These are phyloP conservation scores for Cepaea hortensis DNA, from an alignment of 2,888 invertebrate species.

Conservation along the genomic window DNA sequence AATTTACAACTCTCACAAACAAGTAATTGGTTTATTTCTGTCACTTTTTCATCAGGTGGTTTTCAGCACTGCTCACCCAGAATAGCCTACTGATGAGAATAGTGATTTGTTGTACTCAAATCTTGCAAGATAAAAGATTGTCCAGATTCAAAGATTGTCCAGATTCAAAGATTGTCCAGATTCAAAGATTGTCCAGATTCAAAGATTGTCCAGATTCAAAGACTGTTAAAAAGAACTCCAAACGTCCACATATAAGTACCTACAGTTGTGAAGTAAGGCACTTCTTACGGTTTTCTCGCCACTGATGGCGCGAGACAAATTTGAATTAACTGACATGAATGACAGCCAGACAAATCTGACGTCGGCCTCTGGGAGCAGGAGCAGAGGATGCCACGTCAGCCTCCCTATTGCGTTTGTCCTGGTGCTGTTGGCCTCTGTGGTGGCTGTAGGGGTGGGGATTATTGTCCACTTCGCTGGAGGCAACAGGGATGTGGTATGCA, in stretches of 20 bases:
- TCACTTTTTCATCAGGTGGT: no score
- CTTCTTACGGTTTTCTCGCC: not conserved
- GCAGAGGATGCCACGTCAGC: conserved; percentile 54
- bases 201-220: not conserved
- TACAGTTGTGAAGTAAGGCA: not conserved
- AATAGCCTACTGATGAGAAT: no score
- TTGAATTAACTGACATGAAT: conserved; percentile 10
- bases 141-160: not conserved
- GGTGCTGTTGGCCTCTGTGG: conserved; percentile 59
- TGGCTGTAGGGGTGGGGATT: conserved; percentile 68
- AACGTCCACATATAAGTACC: no score
- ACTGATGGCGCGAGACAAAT: conserved; percentile 6
- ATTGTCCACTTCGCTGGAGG: conserved; percentile 71
- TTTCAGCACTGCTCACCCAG: no score
- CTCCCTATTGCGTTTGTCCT: conserved; percentile 61
- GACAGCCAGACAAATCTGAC: conserved; percentile 24
- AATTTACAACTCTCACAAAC: no score
- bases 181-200: not conserved
- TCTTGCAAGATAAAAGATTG: not conserved
- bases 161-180: not conserved
- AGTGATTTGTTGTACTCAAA: not conserved
- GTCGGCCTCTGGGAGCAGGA: not conserved
- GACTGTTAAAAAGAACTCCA: not conserved
- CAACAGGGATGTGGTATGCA: conserved; percentile 76
- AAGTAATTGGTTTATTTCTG: no score